Conservation (phyloP, 1,140 invertebrate genomes). For the Mercenaria mercenaria region DNA sequence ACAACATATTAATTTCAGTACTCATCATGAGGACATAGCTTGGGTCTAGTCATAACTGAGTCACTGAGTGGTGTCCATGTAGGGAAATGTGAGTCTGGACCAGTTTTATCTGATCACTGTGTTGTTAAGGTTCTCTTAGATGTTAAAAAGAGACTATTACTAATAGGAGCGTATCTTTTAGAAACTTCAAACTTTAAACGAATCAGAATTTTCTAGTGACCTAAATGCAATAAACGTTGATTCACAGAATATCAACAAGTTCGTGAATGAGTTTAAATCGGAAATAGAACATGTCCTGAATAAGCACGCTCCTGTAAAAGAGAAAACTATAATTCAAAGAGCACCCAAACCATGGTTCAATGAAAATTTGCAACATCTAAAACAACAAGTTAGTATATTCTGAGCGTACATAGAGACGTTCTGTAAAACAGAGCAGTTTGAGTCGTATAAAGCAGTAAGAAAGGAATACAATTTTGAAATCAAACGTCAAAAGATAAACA, state of each 20-base stretch:
- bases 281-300: background rate
- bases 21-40: constrained; percentile 7
- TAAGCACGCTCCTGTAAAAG: background rate
- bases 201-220: background rate
- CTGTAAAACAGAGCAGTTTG: background rate
- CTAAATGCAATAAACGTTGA: background rate
- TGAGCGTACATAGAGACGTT: background rate
- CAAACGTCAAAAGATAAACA: background rate
- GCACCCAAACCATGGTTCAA: background rate
- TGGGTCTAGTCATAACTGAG: constrained; percentile 26
- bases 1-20: constrained; percentile 47
- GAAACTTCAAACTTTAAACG: constrained; percentile 26
- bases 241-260: background rate
- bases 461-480: background rate
- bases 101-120: constrained; percentile 33
- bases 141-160: constrained; percentile 34
- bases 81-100: constrained; percentile 17
- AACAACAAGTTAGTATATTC: background rate
- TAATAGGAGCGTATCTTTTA: background rate
- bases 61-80: background rate
- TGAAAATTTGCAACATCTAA: background rate
- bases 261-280: background rate
- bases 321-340: background rate
- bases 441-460: background rate
- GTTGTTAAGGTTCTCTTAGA: background rate